Evolutionary conservation across 2,888 invertebrate genomes (phyloP), one percentile per base, ranked within the genome.

Genomic region (Spilosoma lubricipeda): DNA sequence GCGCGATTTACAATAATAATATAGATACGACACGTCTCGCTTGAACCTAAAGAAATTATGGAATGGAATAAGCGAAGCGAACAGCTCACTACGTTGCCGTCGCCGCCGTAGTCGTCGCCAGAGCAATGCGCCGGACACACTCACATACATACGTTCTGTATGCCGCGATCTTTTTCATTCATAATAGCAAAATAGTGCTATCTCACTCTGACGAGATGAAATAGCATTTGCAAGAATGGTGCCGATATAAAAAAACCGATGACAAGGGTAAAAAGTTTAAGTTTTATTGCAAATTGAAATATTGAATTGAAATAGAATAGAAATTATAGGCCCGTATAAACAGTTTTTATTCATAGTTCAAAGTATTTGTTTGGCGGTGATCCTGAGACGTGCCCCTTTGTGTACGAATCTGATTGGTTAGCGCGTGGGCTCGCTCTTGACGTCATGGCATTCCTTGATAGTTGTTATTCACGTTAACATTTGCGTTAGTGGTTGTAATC

Each of bases 341-440:
- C 39, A 23, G 67, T 48, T 69, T 76, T 69, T n/a, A n/a, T n/a
- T 69, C 72, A 67, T 0, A 67, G 77, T 76, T 67, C 39, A 78
- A 73, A 80, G 67, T 70, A 70, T 30, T 63, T 70, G 77, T 78
- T 82, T 84, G 83, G 80, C 80, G 88, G 80, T 79, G 84, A 96
- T 96, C 94, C 96, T 95, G 86, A 96, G 93, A 85, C 97, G 94
- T 85, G 97, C 97, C 93, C 96, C 96, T 92, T 93, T 94, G 85
- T 96, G 92, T 81, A 96, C 90, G 86, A 96, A 93, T 86, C 90
- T 93, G 94, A 95, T 95, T 95, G 95, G 95, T 83, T 87, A 88
- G 85, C 90, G 93, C 91, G 93, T 95, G 95, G 95, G 95, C 95
- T 95, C 95, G 95, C 86, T 95, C 92, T 86, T 94, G 94, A 95